Evolutionary conservation across 1,140 invertebrate species (phyloP), one percentile per base, ranked within the genome.

Genomic region (Apolygus lucorum): DNA sequence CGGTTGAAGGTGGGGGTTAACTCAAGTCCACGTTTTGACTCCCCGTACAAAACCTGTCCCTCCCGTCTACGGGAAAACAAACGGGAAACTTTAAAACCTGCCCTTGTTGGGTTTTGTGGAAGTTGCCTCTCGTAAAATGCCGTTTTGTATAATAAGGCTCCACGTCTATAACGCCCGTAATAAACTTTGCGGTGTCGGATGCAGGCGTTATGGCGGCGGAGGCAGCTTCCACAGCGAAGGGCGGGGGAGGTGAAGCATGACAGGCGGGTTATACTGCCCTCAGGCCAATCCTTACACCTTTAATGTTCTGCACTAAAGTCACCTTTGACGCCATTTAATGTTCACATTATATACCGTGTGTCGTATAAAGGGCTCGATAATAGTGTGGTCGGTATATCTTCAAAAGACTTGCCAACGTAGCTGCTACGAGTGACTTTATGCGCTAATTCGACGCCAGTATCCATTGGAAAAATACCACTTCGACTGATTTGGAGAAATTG

Each of bases 221-320:
- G 22, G 4, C 8, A 49, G 34, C 34, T 17, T 8, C 8, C 34
- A 17, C 34, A 11, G 17, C 34, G 34, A 49, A 17, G 34, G 34
- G 34, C 34, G 34, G 34, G 17, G 34, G 17, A 49, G 34, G 8
- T 49, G 8, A 11, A 17, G 34, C 54, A 4, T 24, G 54, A 59
- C 54, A 24, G 54, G 34, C 34, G 22, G 54, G 54, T 59, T 59
- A 59, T 59, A 59, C 54, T 59, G 54, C 54, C 54, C 54, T 59
- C 54, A 59, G 54, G 54, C 54, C 54, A 59, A 59, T 59, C 54
- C 54, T 59, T 59, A 59, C 54, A 59, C 54, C 54, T 59, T 59
- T 59, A 59, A 59, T 59, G 22, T 59, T 21, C 54, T 4, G 22
- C 22, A 59, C 54, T 59, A 59, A 59, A 59, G 54, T 59, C 54